phyloP scores from a whole-genome alignment of 2,797 vertebrate species.

The Columba guinea region DNA sequence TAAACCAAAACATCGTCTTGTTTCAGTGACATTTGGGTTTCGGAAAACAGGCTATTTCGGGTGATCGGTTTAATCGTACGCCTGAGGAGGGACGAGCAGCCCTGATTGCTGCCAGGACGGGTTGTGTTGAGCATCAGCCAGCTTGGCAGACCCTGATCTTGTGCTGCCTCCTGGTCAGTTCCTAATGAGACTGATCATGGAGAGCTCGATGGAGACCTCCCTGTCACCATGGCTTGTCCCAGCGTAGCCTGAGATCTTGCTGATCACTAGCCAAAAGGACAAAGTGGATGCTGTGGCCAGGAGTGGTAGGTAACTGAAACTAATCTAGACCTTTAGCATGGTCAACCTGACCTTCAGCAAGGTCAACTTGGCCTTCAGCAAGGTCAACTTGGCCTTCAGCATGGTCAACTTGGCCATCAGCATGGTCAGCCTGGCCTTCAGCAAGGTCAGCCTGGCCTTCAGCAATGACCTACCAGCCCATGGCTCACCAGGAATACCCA shows the following conservation, averaged over 20 bases:
- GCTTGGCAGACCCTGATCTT: not conserved
- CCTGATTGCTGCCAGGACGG: rapidly evolving
- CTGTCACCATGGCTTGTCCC: rapidly evolving
- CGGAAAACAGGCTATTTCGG: not conserved
- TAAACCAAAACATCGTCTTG: not conserved
- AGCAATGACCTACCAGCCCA: not conserved
- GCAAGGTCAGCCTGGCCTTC: no score
- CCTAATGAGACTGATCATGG: rapidly evolving
- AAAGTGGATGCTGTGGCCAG: not conserved
- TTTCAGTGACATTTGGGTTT: not conserved
- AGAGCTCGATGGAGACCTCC: not conserved
- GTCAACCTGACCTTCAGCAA: not conserved
- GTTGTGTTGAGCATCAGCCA: not conserved
- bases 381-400: not conserved
- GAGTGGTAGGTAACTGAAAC: not conserved
- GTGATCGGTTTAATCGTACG: not conserved
- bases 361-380: not conserved
- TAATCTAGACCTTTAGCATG: not conserved
- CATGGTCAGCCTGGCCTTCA: no score
- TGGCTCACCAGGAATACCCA: rapidly evolving
- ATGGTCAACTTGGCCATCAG: not conserved
- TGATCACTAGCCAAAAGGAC: not conserved
- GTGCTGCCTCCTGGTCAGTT: not conserved
- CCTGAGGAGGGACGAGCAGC: not conserved
- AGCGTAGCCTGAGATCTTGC: not conserved